These are phyloP conservation scores for Andrena fulva DNA, from an alignment of 2,888 invertebrate species.

Conservation along the genomic window DNA sequence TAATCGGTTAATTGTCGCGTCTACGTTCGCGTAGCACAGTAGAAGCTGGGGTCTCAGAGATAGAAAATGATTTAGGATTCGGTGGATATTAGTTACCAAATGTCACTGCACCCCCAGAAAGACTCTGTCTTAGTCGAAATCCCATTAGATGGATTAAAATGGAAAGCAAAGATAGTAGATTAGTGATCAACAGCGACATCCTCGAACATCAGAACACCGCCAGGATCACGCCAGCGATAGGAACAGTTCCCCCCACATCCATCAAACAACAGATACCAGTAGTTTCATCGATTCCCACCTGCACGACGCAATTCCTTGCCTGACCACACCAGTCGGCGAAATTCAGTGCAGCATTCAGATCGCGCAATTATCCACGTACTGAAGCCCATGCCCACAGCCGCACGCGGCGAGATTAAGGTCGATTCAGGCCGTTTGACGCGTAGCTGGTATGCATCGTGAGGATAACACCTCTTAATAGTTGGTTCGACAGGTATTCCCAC, in stretches of 20 bases:
- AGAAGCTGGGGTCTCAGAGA: too few relatives aligned
- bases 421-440: conserved; percentile 54
- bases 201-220: neutral
- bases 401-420: conserved; percentile 55
- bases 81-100: too few relatives aligned
- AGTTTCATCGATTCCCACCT: conserved; percentile 31
- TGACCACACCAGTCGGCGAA: conserved; percentile 34
- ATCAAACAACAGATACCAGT: neutral
- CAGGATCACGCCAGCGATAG: neutral
- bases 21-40: neutral
- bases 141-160: too few relatives aligned
- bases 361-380: conserved; percentile 53
- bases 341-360: conserved; percentile 44
- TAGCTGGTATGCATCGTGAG: conserved; percentile 29
- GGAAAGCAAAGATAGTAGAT: too few relatives aligned
- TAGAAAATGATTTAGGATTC: too few relatives aligned
- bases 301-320: conserved; percentile 52
- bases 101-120: too few relatives aligned
- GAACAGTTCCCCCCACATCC: neutral
- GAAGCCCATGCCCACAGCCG: conserved; percentile 25
- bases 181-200: too few relatives aligned
- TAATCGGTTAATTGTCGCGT: conserved; percentile 22
- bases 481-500: conserved; percentile 31
- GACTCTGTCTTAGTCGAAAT: too few relatives aligned
- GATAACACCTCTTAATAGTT: conserved; percentile 51